These are phyloP conservation scores for Drosophila melanogaster DNA, from an alignment of 1,140 invertebrate genomes.

Conservation along the genomic window Release_6_plus_ISO1_MT NT_033777.3:28306501-28307000, in stretches of 20 bases:
- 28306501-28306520: constrained; percentile 53
- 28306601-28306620: constrained; percentile 75
- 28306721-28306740: constrained; percentile 29
- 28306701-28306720: constrained; percentile 36
- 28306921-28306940: too few relatives aligned
- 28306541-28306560: constrained; percentile 82
- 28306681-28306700: constrained; percentile 1
- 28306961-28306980: not conserved
- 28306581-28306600: constrained; percentile 83
- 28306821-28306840: not conserved
- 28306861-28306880: too few relatives aligned
- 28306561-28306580: constrained; percentile 83
- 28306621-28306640: constrained; percentile 83
- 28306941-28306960: too few relatives aligned
- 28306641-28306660: constrained; percentile 49
- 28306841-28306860: not conserved
- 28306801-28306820: not conserved
- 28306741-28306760: constrained; percentile 67
- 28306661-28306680: not conserved
- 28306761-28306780: constrained; percentile 76
- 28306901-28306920: too few relatives aligned
- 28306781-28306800: constrained; percentile 51
- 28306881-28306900: too few relatives aligned
- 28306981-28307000: not conserved
- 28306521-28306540: constrained; percentile 37